Evolutionary conservation across 2,797 vertebrate genomes (phyloP).

Genomic region (Delichon dasypus): DNA sequence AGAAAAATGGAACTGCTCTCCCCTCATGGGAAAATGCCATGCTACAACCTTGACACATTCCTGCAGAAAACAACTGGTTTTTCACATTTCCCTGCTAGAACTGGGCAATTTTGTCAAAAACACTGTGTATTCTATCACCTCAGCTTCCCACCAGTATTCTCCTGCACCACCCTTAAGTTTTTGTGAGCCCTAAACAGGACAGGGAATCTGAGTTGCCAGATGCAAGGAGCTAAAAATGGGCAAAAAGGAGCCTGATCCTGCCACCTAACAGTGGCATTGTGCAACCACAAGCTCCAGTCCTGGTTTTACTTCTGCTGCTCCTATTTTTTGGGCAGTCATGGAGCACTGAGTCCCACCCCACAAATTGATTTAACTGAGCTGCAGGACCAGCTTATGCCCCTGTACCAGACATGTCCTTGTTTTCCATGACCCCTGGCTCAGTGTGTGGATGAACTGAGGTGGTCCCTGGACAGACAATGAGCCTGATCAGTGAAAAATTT

Average conservation of each 20-base stretch:
- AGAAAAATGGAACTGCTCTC: not conserved
- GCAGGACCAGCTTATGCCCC: not conserved
- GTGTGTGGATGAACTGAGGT: not conserved
- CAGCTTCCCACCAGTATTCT: not conserved
- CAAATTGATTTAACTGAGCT: not conserved
- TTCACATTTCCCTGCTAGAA: not conserved
- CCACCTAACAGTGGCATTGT: not conserved
- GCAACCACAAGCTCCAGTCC: not conserved
- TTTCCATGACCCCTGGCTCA: not conserved
- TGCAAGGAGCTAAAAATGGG: not conserved
- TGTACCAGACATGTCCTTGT: rapidly evolving
- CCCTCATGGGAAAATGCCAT: rapidly evolving
- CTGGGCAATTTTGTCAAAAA: not conserved
- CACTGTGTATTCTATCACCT: not conserved
- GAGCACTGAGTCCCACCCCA: not conserved
- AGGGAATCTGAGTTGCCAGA: not conserved
- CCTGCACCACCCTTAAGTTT: not conserved
- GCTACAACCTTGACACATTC: not conserved
- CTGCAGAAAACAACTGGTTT: not conserved
- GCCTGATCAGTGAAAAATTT: not conserved
- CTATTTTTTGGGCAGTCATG: not conserved
- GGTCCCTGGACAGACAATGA: not conserved
- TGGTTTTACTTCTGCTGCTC: not conserved
- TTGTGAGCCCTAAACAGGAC: not conserved
- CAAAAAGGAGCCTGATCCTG: not conserved